phyloP scores from a whole-genome alignment of 1,140 invertebrate genomes.

The Philotrypesis tridentata region DNA sequence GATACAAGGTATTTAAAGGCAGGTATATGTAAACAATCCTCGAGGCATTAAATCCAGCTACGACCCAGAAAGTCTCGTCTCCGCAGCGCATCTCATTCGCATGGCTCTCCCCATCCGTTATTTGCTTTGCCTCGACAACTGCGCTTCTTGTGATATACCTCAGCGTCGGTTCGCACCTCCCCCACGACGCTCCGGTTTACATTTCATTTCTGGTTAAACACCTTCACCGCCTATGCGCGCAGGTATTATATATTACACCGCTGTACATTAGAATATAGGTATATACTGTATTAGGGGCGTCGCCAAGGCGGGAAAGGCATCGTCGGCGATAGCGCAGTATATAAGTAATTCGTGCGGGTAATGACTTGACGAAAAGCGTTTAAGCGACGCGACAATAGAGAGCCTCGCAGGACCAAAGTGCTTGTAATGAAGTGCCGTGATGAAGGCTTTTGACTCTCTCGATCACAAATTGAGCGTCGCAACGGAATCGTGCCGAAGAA shows the following conservation, averaged over 20 bases:
- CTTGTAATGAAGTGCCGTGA: background rate
- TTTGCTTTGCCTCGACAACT: background rate
- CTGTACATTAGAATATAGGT: background rate
- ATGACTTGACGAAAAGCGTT: constrained; percentile 22
- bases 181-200: background rate
- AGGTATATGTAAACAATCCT: background rate
- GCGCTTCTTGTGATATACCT: background rate
- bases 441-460: background rate
- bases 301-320: background rate
- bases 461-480: no score
- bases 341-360: constrained; percentile 13
- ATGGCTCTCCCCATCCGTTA: background rate
- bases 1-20: no score
- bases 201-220: constrained; percentile 5
- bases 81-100: background rate
- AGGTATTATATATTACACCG: no score
- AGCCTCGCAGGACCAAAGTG: background rate
- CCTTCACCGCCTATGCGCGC: background rate
- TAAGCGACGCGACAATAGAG: background rate
- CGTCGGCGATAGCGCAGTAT: background rate
- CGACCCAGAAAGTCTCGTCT: background rate
- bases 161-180: background rate
- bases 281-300: no score
- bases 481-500: no score
- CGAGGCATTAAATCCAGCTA: background rate